A percentile compares a stretch with the other conserved stretches of the same genome.
Evolutionary conservation across 2,888 invertebrate genomes (phyloP).

Genomic region (Lasioglossum pauxillum): DNA sequence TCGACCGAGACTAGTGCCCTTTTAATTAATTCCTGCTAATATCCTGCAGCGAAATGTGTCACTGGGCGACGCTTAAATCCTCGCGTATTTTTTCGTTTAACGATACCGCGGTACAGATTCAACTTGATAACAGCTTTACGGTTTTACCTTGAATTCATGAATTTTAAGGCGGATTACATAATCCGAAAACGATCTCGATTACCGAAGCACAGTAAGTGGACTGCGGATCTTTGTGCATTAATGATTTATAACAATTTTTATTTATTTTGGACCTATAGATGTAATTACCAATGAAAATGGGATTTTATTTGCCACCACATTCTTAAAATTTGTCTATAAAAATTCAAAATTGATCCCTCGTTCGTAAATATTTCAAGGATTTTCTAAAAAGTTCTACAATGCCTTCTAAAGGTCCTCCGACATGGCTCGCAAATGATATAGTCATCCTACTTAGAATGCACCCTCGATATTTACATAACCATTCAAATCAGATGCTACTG

Average conservation of each 20-base stretch:
- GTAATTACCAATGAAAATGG: too few relatives aligned
- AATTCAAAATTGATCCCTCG: not conserved
- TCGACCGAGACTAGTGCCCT: conserved; percentile 18
- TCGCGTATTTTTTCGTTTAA: conserved; percentile 20
- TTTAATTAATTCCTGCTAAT: not conserved
- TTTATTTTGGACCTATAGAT: too few relatives aligned
- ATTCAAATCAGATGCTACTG: conserved; percentile 14
- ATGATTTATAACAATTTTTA: too few relatives aligned
- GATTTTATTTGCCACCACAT: too few relatives aligned
- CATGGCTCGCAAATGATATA: not conserved
- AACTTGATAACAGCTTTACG: not conserved
- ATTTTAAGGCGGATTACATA: not conserved
- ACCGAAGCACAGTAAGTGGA: not conserved
- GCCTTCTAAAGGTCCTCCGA: too few relatives aligned
- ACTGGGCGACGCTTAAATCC: conserved; percentile 43
- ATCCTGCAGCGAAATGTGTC: not conserved
- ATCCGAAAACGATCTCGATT: not conserved
- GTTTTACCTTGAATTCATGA: not conserved
- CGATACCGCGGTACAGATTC: not conserved
- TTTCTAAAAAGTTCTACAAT: not conserved
- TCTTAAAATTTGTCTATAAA: too few relatives aligned
- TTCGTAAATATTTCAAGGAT: not conserved
- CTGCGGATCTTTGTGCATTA: too few relatives aligned
- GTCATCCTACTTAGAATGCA: conserved; percentile 4
- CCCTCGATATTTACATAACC: conserved; percentile 16